These are phyloP conservation scores for Vanessa atalanta DNA, from an alignment of 1,140 invertebrate genomes.

Conservation along the genomic window DNA sequence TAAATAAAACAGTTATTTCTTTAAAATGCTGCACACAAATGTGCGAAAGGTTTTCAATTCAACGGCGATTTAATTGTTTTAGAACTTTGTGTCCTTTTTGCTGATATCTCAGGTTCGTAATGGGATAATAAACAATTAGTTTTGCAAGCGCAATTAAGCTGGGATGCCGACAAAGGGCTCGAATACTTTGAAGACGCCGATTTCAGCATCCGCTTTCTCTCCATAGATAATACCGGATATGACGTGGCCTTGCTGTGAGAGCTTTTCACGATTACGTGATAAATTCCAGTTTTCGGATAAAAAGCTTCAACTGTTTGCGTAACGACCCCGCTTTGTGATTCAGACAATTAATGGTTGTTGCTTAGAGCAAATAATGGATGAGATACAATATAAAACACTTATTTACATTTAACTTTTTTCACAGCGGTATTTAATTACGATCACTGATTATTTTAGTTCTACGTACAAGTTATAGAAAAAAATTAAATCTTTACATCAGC, in stretches of 20 bases:
- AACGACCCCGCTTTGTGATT: constrained; percentile 36
- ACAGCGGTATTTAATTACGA: too few relatives aligned
- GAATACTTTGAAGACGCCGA: constrained; percentile 62
- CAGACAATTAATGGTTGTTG: constrained; percentile 16
- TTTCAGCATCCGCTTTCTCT: constrained; percentile 73
- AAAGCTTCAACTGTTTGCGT: constrained; percentile 50
- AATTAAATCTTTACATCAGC: too few relatives aligned
- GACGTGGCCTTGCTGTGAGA: constrained; percentile 70
- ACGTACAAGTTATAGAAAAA: too few relatives aligned
- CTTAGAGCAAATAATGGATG: background rate
- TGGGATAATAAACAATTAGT: constrained; percentile 56
- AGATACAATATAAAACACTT: too few relatives aligned
- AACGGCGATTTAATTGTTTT: constrained; percentile 9
- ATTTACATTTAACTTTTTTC: too few relatives aligned
- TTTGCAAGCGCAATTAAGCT: constrained; percentile 65
- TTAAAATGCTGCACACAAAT: background rate
- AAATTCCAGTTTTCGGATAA: constrained; percentile 68
- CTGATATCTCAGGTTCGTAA: constrained; percentile 35
- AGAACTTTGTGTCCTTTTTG: constrained; percentile 37
- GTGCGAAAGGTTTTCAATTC: background rate
- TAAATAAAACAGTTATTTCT: constrained; percentile 7
- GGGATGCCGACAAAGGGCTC: constrained; percentile 61
- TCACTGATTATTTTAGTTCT: too few relatives aligned
- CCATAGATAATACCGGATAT: constrained; percentile 69
- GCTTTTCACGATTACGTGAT: constrained; percentile 76